Evolutionary conservation across 30 jellyfish, hydroid and myxozoan genomes (phyloP), one percentile per base, ranked within the genome.

Genomic region (Pseudorhiza aurosa): DNA sequence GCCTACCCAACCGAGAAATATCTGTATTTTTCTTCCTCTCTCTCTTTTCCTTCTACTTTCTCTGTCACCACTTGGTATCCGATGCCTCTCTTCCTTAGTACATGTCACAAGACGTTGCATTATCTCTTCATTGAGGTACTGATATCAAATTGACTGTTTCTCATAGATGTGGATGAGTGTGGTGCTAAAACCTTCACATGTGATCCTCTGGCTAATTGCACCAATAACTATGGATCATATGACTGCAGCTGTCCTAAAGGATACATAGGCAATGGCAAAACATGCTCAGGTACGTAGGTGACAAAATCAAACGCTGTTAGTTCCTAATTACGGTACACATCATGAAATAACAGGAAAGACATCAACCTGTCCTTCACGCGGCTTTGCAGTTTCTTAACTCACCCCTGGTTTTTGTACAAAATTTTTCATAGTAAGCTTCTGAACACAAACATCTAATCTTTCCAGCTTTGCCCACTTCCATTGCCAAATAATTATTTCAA

Each of bases 211-310:
- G 97, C 96, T 14, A 90, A 82, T 62, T 90, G 97, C 59, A 64
- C 96, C 19, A 90, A 90, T 56, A 58, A 70, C 1, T 51, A 59
- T 45, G 96, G 96, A 28, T 24, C 86, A 14, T 93, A 51, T 77
- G 46, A 49, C 27, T 93, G 98, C 95, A 74, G 83, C 39, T 93
- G 98, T 55, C 87, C 89, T 0, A 67, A 49, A 35, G 98, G 98
- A 22, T 93, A 85, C 75, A 44, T 45, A 27, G 89, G 87, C 1
- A 75, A 63, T 71, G 92, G 90, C 8, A 93, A 86, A 69, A 28
- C 87, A 8, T 86, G 96, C 68, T 47, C 86, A 22, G n/a, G n/a
- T n/a, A n/a, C n/a, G n/a, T n/a, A n/a, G n/a, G n/a, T n/a, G n/a
- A n/a, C n/a, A n/a, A n/a, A n/a, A n/a, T n/a, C n/a, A n/a, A n/a